Evolutionary conservation across 2,888 invertebrate genomes (phyloP), one percentile per base, ranked within the genome.

Genomic region (Serripes groenlandicus): DNA sequence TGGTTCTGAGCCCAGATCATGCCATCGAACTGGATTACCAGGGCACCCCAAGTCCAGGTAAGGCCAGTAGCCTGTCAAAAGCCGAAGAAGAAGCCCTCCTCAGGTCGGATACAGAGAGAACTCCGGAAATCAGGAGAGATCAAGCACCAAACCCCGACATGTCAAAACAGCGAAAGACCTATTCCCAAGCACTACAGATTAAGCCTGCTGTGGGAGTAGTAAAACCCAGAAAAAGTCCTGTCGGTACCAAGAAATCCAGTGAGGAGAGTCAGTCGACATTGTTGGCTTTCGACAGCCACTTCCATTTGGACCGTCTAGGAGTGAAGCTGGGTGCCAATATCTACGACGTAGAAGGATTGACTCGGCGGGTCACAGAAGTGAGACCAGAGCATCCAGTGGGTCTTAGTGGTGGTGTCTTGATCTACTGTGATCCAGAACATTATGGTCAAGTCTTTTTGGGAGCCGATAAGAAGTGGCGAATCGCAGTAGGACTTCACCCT

Each of bases 401-500:
- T 2, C 64, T 64, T n/a, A n/a, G n/a, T 21, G 64, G 64, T 26
- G 64, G 64, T 7, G 64, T 64, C 30, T 42, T 66, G 34, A 42
- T 66, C 2, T 66, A 66, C 66, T 66, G 66, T 21, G 66, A 66
- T 37, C 66, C 66, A 35, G 66, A 66, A 32, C 30, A 32, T n/a
- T 66, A 42, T 66, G 30, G 34, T 4, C 30, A 66, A 21, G 26
- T 66, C 23, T 28, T 23, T 42, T 23, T 35, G n/a, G 37, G 15
- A 23, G 66, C 37, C 15, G 42, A 66, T 66, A n/a, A 26, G 26
- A 35, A 42, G 21, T 66, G 66, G 66, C 3, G 66, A 2, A 42
- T 66, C 23, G 66, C 34, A 21, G 66, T 66, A 9, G 66, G 66
- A 18, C 7, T 66, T 7, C 66, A 66, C 37, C 66, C 66, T 15